Percentiles rank a stretch among this genome's conserved stretches.
phyloP scores from a whole-genome alignment of 2,797 vertebrate genomes.

The Poeciliopsis infans region DNA sequence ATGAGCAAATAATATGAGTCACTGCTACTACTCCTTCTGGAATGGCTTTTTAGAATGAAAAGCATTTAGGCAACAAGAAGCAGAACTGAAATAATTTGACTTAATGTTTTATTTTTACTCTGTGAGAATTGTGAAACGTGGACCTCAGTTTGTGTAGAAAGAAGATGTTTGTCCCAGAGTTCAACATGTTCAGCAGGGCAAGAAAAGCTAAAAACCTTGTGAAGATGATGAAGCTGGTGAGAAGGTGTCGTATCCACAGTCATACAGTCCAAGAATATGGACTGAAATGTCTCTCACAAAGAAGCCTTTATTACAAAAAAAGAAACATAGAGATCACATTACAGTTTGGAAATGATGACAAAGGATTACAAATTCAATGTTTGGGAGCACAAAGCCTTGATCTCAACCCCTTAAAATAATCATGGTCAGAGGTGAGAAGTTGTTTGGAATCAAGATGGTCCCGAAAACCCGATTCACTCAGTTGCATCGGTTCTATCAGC shows the following conservation, averaged over 20 bases:
- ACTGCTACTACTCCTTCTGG: slow-evolving; percentile 30
- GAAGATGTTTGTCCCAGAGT: background rate
- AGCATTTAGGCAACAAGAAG: slow-evolving; percentile 1
- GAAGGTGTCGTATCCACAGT: background rate
- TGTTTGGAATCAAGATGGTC: background rate
- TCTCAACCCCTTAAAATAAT: background rate
- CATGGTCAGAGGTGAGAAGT: background rate
- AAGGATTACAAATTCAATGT: background rate
- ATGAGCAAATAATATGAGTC: slow-evolving; percentile 49
- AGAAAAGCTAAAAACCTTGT: background rate
- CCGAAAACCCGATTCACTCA: background rate
- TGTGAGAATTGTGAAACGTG: background rate
- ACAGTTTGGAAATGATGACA: background rate
- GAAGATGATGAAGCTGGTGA: background rate
- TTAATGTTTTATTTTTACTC: background rate
- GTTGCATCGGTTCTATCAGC: background rate
- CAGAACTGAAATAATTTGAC: background rate
- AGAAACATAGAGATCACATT: background rate
- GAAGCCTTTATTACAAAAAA: background rate
- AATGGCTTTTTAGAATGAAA: slow-evolving; percentile 16
- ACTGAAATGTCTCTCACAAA: background rate
- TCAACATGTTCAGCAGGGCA: background rate
- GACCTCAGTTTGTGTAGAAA: background rate
- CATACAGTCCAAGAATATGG: background rate
- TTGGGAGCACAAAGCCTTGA: background rate